Evolutionary conservation across 2,888 invertebrate species (phyloP), one percentile per base, ranked within the genome.

Genomic region (Eretmocerus hayati): DNA sequence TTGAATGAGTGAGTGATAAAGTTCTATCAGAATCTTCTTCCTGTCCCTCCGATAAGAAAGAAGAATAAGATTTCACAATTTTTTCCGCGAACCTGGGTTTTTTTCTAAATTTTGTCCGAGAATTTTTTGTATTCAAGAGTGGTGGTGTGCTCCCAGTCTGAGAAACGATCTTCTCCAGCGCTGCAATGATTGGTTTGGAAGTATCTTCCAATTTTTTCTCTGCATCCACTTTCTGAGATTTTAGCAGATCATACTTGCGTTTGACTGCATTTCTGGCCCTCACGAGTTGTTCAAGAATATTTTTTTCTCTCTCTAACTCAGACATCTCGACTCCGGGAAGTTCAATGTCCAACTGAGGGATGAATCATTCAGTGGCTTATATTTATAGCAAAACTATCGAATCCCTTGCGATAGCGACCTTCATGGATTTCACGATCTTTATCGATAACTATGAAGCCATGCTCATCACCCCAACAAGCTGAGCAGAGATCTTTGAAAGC

Each of bases 391-490:
- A 33, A 1, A 33, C 15, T 9, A 20, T 9, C 33, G 15, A 55
- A 56, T 22, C 55, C 58, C 37, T 50, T 52, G 20, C 58, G 48
- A 41, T 58, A 57, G 19, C 60, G 40, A n/a, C 59, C 53, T 8
- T 53, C 40, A 26, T 53, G 47, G 1, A 56, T 8, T 30, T 52
- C 48, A 26, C 55, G 52, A 44, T 59, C 58, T 41, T 58, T 57
- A 41, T 58, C 56, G 23, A 60, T 59, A 6, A 57, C 55, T 13
- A 57, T 16, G 33, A 57, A 59, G n/a, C 53, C 55, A 47, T 57
- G 54, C 35, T 57, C 56, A 40, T 53, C 48, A 11, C 54, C 54
- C 57, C 59, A 61, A 40, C 60, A 60, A 1, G 6, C 8, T 9
- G 42, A 40, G 46, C 56, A 52, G 38, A 58, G 47, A 31, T 54